Conservation (phyloP, 1,140 invertebrate species). For the Delia radicum region DNA sequence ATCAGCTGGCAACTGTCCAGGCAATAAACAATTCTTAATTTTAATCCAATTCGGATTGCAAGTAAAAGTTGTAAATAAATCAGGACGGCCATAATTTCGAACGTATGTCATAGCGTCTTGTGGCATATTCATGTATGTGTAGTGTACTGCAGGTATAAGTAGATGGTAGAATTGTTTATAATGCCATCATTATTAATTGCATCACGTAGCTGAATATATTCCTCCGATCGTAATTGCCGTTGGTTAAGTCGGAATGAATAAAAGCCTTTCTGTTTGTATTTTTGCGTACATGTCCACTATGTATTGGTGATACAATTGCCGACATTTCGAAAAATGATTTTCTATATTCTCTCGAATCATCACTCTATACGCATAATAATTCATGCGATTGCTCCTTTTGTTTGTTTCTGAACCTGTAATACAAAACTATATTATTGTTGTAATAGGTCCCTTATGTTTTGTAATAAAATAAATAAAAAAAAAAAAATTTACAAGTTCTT, state of each 20-base stretch:
- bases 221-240: slow-evolving; percentile 54
- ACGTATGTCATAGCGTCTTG: slow-evolving; percentile 56
- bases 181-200: slow-evolving; percentile 30
- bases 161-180: slow-evolving; percentile 54
- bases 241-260: slow-evolving; percentile 56
- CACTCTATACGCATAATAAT: slow-evolving; percentile 54
- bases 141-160: slow-evolving; percentile 51
- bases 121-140: slow-evolving; percentile 57
- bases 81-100: slow-evolving; percentile 32
- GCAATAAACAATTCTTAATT: slow-evolving; percentile 42
- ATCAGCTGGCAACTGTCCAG: slow-evolving; percentile 41
- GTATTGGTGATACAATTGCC: slow-evolving; percentile 37
- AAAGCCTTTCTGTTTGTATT: slow-evolving; percentile 56
- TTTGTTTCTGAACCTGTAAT: slow-evolving; percentile 24
- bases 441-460: no score
- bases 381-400: slow-evolving; percentile 53
- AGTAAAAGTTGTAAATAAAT: slow-evolving; percentile 58
- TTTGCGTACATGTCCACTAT: slow-evolving; percentile 44
- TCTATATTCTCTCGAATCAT: slow-evolving; percentile 50
- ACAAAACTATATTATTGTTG: no score
- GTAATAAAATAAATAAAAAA: no score
- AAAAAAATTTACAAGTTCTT: slow-evolving; percentile 18
- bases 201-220: slow-evolving; percentile 57
- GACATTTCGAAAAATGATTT: slow-evolving; percentile 47
- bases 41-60: slow-evolving; percentile 59